These are phyloP conservation scores for Brachynemurus nebulosus DNA, from an alignment of 2,888 invertebrate species.

Conservation along the genomic window DNA sequence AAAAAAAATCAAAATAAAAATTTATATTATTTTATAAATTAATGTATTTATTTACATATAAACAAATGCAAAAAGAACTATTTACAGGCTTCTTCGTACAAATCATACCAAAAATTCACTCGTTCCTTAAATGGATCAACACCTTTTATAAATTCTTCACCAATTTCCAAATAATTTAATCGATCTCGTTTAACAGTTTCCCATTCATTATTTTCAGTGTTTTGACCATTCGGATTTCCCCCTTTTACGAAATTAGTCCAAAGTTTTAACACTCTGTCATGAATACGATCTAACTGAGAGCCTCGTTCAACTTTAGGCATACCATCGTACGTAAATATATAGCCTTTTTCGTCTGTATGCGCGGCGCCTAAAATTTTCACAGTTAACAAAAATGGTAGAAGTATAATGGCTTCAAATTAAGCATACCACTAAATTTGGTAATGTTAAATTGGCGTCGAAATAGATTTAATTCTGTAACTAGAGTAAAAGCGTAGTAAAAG, in stretches of 20 bases:
- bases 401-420: too few species aligned
- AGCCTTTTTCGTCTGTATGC: constrained; percentile 8
- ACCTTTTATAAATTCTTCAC: background rate
- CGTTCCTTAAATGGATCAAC: background rate
- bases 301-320: background rate
- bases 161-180: constrained; percentile 5
- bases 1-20: too few species aligned
- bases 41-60: too few species aligned
- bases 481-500: too few species aligned
- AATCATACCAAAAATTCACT: constrained; percentile 1
- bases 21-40: too few species aligned
- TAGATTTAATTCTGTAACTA: too few species aligned
- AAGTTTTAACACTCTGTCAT: background rate
- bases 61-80: too few species aligned
- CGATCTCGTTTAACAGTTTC: background rate
- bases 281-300: background rate
- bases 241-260: constrained; percentile 8
- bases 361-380: constrained; percentile 9
- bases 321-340: constrained; percentile 4
- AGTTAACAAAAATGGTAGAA: too few species aligned
- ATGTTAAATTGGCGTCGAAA: too few species aligned
- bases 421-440: too few species aligned
- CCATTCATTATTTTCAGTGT: background rate
- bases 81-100: too few species aligned
- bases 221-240: constrained; percentile 4